Evolutionary conservation across 2,113 vertebrate species (phyloP).

Genomic region (Rhadina sibilatrix): DNA sequence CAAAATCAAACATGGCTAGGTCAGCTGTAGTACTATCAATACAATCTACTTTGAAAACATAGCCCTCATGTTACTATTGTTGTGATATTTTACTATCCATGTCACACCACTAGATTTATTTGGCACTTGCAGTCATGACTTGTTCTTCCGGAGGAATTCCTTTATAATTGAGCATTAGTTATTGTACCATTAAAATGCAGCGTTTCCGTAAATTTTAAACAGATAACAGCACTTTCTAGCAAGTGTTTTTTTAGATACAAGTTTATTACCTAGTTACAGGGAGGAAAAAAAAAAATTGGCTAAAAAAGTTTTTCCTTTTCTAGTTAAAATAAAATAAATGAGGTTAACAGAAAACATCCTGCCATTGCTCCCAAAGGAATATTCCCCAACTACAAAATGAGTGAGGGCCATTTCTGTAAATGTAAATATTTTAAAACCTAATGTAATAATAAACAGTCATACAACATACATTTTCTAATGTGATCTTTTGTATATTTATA

Average conservation of each 20-base stretch:
- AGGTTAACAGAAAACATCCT: conserved; percentile 72
- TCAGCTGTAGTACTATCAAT: neutral
- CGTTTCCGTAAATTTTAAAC: conserved; percentile 73
- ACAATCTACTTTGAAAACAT: conserved; percentile 51
- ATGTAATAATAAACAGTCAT: conserved; percentile 10
- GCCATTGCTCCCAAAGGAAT: conserved; percentile 55
- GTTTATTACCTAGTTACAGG: conserved; percentile 67
- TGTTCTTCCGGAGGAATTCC: conserved; percentile 73
- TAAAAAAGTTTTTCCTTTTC: conserved; percentile 65
- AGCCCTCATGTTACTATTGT: conserved; percentile 66
- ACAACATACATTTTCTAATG: neutral
- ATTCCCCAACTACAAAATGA: conserved; percentile 16
- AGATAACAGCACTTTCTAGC: conserved; percentile 75
- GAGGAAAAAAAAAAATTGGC: conserved; percentile 36
- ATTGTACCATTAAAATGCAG: conserved; percentile 69
- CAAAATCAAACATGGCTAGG: neutral
- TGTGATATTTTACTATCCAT: conserved; percentile 74
- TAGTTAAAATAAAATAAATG: conserved; percentile 50
- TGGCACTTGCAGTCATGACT: conserved; percentile 68
- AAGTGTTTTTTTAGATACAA: conserved; percentile 72
- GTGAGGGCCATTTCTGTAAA: conserved; percentile 25
- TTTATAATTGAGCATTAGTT: conserved; percentile 71
- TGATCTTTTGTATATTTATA: conserved; percentile 18
- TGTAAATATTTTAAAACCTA: conserved; percentile 10
- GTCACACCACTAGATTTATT: conserved; percentile 71